Evolutionary conservation across 2,797 vertebrate genomes (phyloP), one percentile per base, ranked within the genome.

Genomic region (Chelidonichthys spinosus): DNA sequence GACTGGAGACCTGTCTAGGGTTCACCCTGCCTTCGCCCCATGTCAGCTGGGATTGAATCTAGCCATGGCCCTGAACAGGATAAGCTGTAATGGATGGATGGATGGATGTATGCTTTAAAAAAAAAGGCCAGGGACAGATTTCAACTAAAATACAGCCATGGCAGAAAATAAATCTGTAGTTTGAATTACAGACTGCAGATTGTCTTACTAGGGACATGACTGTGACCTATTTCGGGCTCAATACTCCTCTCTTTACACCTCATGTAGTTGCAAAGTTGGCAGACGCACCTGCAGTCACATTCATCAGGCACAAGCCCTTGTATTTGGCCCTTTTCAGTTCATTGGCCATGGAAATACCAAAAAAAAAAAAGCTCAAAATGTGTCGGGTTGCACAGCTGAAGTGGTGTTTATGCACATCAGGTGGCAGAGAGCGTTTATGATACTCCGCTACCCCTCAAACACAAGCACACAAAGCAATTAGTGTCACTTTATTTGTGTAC

Each of bases 241-340:
- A 11, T 36, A 14, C 43, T 53, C 14, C 25, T 44, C 35, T 42
- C 37, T 76, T 55, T 63, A 7, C 49, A 40, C 62, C 53, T 43
- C 47, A 70, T 55, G 18, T 36, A 11, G 44, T 10, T 72, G 49
- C 54, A 75, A 72, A 64, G 43, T 25, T 76, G 55, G 47, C 62
- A 42, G 39, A 56, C 68, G 10, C 49, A 75, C 75, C 65, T 25
- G 3, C 15, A n/a, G 55, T 54, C 54, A 46, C 58, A 33, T 71
- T 74, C 39, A 67, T 25, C 55, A 39, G 53, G 42, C 49, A 67
- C 35, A 59, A 59, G 42, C 47, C 40, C 66, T 79, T 58, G 32
- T 67, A 76, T 69, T 47, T 72, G 33, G 73, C 25, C 1, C 25
- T 25, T 25, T 25, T 25, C 25, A 25, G 25, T 25, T 25, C 25